Percentiles rank a stretch among this genome's conserved stretches.
Conservation (phyloP, 2,113 vertebrate species). For the Cacatua alba region DNA sequence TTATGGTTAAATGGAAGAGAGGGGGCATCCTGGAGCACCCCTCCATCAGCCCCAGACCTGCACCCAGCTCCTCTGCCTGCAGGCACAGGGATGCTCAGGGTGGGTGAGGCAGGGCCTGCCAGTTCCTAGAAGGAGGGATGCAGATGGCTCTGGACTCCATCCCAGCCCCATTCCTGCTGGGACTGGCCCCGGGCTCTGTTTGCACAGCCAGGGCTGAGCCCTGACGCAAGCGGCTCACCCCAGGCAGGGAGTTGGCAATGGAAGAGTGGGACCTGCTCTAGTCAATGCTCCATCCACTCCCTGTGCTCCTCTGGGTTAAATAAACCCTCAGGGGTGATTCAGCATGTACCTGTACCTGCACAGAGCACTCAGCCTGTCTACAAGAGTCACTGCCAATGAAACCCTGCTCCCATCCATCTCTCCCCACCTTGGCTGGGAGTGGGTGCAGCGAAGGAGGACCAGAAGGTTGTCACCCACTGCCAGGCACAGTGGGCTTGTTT, state of each 20-base stretch:
- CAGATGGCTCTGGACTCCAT: neutral
- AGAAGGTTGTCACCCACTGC: neutral
- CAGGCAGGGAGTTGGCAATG: neutral
- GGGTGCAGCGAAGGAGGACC: neutral
- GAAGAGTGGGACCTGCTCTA: neutral
- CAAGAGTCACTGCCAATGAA: neutral
- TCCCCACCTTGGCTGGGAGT: neutral
- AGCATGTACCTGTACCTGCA: neutral
- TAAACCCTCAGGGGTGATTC: neutral
- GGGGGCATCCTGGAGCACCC: neutral
- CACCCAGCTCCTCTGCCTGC: neutral
- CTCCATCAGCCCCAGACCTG: neutral
- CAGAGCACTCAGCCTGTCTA: neutral
- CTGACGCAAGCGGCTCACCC: neutral
- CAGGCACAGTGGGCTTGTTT: neutral
- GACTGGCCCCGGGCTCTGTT: conserved; percentile 1
- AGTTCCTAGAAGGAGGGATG: conserved; percentile 35
- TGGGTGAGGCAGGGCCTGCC: neutral
- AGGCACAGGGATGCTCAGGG: neutral
- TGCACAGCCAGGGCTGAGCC: neutral
- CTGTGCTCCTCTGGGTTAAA: neutral
- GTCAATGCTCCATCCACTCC: neutral
- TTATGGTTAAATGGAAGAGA: neutral
- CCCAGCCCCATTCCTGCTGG: neutral
- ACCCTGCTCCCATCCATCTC: accelerated